phyloP scores from a whole-genome alignment of 2,797 vertebrate species.

The Sciaenops ocellatus region DNA sequence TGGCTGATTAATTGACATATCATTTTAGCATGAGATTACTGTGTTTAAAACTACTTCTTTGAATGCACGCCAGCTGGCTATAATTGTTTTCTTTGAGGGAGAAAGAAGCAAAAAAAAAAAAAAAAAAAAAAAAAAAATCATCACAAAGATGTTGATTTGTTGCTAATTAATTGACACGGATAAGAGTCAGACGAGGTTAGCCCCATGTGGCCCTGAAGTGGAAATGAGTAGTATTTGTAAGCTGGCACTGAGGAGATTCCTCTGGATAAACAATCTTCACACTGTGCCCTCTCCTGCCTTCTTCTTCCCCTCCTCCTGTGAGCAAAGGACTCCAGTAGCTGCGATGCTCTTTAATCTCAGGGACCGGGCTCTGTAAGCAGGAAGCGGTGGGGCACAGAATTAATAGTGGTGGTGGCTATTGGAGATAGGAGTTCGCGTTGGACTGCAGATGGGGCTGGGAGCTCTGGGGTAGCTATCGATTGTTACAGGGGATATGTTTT shows the following conservation, averaged over 20 bases:
- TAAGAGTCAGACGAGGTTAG: slow-evolving; percentile 34
- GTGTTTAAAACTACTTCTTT: neutral
- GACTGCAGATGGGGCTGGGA: slow-evolving; percentile 57
- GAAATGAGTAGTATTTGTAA: slow-evolving; percentile 55
- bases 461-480: slow-evolving; percentile 73
- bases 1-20: neutral
- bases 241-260: slow-evolving; percentile 54
- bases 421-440: slow-evolving; percentile 51
- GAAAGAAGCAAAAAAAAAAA: neutral
- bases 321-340: slow-evolving; percentile 66
- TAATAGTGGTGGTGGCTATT: slow-evolving; percentile 63
- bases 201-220: slow-evolving; percentile 53
- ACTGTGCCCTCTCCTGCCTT: slow-evolving; percentile 33
- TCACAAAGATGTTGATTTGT: slow-evolving; percentile 42
- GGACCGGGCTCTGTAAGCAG: slow-evolving; percentile 51
- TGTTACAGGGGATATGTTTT: slow-evolving; percentile 71
- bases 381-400: slow-evolving; percentile 68
- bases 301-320: slow-evolving; percentile 50
- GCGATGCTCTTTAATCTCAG: slow-evolving; percentile 70
- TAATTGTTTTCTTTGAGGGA: slow-evolving; percentile 9
- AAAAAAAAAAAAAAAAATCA: neutral
- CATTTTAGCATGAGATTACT: neutral
- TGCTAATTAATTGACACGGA: slow-evolving; percentile 49
- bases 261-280: slow-evolving; percentile 69
- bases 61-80: neutral